phyloP scores from a whole-genome alignment of 2,797 vertebrate genomes.

The Crocodylus rhombifer region DNA sequence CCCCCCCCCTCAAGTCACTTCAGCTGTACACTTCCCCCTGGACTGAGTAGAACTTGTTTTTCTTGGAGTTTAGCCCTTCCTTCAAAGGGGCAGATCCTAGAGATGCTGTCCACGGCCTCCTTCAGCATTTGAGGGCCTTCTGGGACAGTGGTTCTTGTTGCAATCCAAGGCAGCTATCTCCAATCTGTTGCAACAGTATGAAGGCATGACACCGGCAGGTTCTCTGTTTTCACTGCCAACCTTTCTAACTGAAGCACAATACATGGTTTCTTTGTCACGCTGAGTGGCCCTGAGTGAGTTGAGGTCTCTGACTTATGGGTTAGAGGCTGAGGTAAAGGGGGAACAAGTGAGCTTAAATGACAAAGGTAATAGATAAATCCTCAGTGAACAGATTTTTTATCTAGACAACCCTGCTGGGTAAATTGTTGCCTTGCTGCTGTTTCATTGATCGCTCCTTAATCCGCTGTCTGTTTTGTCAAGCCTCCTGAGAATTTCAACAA shows the following conservation, averaged over 20 bases:
- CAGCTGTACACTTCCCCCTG: neutral
- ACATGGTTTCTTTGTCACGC: neutral
- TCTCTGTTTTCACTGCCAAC: rapidly evolving
- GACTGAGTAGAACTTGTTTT: neutral
- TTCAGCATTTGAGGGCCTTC: neutral
- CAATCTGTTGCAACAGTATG: neutral
- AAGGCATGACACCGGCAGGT: neutral
- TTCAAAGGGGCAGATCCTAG: neutral
- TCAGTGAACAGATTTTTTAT: conserved; percentile 39
- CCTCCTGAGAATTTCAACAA: conserved; percentile 43
- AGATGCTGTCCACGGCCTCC: neutral
- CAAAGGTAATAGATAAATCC: conserved; percentile 45
- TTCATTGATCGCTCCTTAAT: conserved; percentile 51
- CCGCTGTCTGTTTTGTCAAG: conserved; percentile 18
- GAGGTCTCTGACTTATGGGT: neutral
- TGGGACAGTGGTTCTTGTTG: neutral
- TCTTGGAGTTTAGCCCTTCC: neutral
- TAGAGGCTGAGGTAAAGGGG: neutral
- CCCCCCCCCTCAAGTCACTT: neutral
- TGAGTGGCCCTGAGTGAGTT: neutral
- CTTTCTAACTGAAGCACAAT: rapidly evolving
- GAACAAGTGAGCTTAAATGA: neutral
- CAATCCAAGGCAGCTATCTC: rapidly evolving
- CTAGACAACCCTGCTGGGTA: conserved; percentile 49
- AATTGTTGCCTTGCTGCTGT: conserved; percentile 43